Percentiles rank a stretch among this genome's conserved stretches.
These are phyloP conservation scores for Cottoperca gobio DNA, from an alignment of 2,797 vertebrate species.

Conservation along the genomic window DNA sequence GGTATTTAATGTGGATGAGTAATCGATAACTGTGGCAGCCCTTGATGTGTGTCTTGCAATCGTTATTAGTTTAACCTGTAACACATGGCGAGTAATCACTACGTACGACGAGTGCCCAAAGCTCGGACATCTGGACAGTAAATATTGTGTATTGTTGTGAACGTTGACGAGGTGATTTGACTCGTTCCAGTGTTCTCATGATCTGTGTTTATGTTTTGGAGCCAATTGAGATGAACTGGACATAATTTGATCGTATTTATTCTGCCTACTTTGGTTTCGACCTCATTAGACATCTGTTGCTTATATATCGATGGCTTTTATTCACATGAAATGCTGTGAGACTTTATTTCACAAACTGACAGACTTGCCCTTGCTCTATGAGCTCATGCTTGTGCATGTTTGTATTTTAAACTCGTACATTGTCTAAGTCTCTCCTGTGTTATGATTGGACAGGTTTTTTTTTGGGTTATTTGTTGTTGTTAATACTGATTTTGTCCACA, in stretches of 20 bases:
- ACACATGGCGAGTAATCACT: not conserved
- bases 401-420: not conserved
- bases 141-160: not conserved
- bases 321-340: not conserved
- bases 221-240: not conserved
- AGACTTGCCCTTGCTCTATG: not conserved
- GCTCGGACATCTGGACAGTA: not conserved
- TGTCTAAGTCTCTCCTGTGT: too few relatives aligned
- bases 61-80: not conserved
- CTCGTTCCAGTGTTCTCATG: not conserved
- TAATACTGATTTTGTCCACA: too few relatives aligned
- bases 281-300: slow-evolving; percentile 4
- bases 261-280: not conserved
- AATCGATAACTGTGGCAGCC: too few relatives aligned
- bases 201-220: not conserved
- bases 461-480: too few relatives aligned
- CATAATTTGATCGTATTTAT: not conserved
- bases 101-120: not conserved
- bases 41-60: not conserved
- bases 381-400: not conserved
- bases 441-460: too few relatives aligned
- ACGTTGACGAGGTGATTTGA: not conserved
- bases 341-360: not conserved
- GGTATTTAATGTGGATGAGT: too few relatives aligned
- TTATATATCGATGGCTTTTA: not conserved